Conservation (phyloP, 2,113 vertebrate genomes). For the Leucoraja erinaceus region DNA sequence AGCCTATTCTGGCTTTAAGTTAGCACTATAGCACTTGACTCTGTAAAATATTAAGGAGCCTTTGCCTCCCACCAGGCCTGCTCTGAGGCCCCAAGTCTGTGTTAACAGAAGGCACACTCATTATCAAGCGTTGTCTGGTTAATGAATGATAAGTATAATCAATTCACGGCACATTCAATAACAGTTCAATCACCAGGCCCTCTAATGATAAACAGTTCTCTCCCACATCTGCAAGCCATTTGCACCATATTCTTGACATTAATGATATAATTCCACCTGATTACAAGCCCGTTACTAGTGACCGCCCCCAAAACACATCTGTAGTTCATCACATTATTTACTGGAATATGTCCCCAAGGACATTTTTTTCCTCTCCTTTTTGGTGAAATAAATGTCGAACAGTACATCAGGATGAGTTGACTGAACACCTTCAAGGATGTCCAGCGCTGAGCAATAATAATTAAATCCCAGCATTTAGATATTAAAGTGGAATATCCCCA, state of each 20-base stretch:
- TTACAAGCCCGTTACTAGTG: background rate
- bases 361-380: background rate
- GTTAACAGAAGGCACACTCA: slow-evolving; percentile 21
- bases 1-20: background rate
- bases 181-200: slow-evolving; percentile 21
- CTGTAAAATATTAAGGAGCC: slow-evolving; percentile 21
- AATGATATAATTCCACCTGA: slow-evolving; percentile 28
- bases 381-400: background rate
- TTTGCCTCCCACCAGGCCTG: background rate
- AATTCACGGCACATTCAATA: slow-evolving; percentile 11
- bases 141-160: slow-evolving; percentile 32
- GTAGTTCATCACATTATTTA: slow-evolving; percentile 9
- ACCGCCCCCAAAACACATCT: background rate
- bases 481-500: background rate
- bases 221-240: slow-evolving; percentile 31
- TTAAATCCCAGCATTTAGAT: background rate
- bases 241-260: slow-evolving; percentile 30
- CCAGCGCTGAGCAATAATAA: background rate
- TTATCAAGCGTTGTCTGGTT: slow-evolving; percentile 30
- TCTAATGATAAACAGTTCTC: slow-evolving; percentile 8
- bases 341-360: background rate
- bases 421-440: background rate
- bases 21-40: background rate
- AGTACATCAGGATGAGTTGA: background rate
- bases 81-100: background rate